Base-by-base conservation (phyloP, 2,113 vertebrate species). In the Cathartes aura region DNA sequence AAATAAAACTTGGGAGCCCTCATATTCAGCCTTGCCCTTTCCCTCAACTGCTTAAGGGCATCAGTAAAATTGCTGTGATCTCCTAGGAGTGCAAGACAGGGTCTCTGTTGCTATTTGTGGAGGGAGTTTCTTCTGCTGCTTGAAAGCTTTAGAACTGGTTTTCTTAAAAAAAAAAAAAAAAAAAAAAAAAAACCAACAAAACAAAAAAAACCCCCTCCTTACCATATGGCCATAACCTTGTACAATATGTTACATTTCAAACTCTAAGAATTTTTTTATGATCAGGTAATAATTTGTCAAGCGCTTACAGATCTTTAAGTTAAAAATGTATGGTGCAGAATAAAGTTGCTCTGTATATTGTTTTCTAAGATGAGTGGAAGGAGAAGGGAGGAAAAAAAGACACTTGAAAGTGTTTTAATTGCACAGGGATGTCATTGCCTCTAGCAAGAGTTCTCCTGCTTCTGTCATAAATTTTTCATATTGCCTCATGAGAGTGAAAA, bases 381-480 rank as follows among this genome's bases (percentile, higher is more conserved):
- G 71, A 68, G 66, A 90, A 53, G 45, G 34, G 64, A 89, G 27
- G 38, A 29, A 45, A 53, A 82, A 96, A 84, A 93, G 95, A 85
- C 90, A 97, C 96, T 96, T 97, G 92, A 93, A 97, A 97, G 96
- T 92, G 93, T 94, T 98, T 98, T 98, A 97, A 97, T 97, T 97
- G 97, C 96, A 96, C 40, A 82, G 94, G 91, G 96, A 96, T 94
- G 91, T 97, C 93, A 94, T 90, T 96, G 97, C 97, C 92, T 70
- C 83, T 43, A 98, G 97, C 97, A 80, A 96, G 90, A 53, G 21
- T 87, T 89, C 92, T 96, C 93, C 73, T 64, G 93, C 95, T 96
- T 95, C 97, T 96, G 84, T 97, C 97, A 96, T 97, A 97, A 96
- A 97, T 97, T 98, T 98, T 98, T 97, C 97, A 98, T 96, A 93